A percentile compares a stretch with the other conserved stretches of the same genome.
Conservation (phyloP, 2,888 invertebrate genomes). For the Invenusta paracnida region DNA sequence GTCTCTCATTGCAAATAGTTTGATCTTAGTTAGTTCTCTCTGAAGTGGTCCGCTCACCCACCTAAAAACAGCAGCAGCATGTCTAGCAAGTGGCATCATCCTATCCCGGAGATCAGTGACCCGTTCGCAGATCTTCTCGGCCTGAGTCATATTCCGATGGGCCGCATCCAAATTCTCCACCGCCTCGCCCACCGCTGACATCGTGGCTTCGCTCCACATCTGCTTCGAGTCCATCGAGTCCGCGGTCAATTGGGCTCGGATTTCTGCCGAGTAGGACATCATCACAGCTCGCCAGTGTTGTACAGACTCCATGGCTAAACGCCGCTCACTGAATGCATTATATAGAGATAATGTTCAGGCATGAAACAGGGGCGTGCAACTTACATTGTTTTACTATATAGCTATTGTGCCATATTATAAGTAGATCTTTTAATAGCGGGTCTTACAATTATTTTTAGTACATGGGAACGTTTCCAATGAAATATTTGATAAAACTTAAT, state of each 20-base stretch:
- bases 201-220: constrained; percentile 34
- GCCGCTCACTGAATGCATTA: constrained; percentile 50
- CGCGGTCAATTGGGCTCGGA: constrained; percentile 22
- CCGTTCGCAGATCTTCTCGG: constrained; percentile 46
- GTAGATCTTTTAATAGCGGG: too few species aligned
- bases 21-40: too few species aligned
- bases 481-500: too few species aligned
- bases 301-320: constrained; percentile 50
- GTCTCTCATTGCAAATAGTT: too few species aligned
- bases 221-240: constrained; percentile 14
- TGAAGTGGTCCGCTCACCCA: too few species aligned
- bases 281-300: constrained; percentile 12
- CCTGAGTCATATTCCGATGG: not conserved
- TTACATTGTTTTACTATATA: too few species aligned
- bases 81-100: constrained; percentile 49
- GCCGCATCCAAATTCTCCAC: not conserved
- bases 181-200: constrained; percentile 1
- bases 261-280: not conserved
- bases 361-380: too few species aligned
- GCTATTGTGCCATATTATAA: too few species aligned
- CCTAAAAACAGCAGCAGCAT: constrained; percentile 21
- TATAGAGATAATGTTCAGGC: too few species aligned
- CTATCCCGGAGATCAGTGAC: constrained; percentile 50
- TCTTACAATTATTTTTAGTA: too few species aligned
- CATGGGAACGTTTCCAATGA: too few species aligned